phyloP scores from a whole-genome alignment of 2,888 invertebrate species.

The Cheilosia vulpina region DNA sequence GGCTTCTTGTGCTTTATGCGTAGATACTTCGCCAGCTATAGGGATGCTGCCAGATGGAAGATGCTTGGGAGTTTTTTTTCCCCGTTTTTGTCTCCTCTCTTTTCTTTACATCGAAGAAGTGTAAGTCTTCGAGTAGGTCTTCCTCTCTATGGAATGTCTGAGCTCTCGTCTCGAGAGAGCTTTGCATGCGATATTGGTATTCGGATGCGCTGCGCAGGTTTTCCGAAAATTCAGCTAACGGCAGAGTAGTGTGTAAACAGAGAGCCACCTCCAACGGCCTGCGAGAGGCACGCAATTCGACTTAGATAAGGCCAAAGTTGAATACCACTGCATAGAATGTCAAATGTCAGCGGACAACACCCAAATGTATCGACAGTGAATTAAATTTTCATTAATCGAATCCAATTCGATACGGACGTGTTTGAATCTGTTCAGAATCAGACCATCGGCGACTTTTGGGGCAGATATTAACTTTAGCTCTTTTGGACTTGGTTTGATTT shows the following conservation, averaged over 20 bases:
- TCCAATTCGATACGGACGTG: conserved; percentile 60
- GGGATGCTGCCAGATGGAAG: conserved; percentile 24
- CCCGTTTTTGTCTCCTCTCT: too few relatives aligned
- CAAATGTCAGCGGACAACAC: conserved; percentile 75
- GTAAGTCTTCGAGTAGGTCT: conserved; percentile 34
- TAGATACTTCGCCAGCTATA: conserved; percentile 20
- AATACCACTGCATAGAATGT: conserved; percentile 62
- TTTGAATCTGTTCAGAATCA: conserved; percentile 5
- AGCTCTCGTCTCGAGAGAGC: conserved; percentile 3
- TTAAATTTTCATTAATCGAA: conserved; percentile 73
- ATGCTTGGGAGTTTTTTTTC: conserved; percentile 53
- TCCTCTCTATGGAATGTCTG: neutral
- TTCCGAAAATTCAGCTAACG: conserved; percentile 66
- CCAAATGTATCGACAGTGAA: conserved; percentile 72
- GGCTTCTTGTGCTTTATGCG: conserved; percentile 56
- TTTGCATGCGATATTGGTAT: conserved; percentile 11
- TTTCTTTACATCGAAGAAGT: neutral
- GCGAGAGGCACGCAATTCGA: conserved; percentile 34
- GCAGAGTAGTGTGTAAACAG: conserved; percentile 57
- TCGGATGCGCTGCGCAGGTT: conserved; percentile 70
- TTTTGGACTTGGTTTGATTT: neutral
- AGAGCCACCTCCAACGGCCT: conserved; percentile 31
- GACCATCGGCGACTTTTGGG: neutral
- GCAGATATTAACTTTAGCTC: neutral
- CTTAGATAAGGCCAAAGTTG: conserved; percentile 56